Percentiles rank a stretch among this genome's conserved stretches.
Conservation (phyloP, 2,113 vertebrate genomes). For the Poecile atricapillus region DNA sequence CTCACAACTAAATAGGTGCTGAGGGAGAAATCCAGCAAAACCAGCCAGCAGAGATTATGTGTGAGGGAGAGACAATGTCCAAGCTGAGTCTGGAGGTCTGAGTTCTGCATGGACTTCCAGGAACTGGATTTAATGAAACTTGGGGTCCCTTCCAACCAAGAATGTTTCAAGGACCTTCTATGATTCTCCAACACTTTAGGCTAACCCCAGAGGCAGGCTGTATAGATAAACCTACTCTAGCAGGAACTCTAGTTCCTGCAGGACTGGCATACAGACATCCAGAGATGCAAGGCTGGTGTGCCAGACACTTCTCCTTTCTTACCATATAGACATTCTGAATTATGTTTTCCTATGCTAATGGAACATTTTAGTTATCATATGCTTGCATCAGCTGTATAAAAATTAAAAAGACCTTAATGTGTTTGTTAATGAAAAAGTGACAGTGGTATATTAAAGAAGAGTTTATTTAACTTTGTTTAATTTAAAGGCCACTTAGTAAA, state of each 20-base stretch:
- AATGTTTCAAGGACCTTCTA: background rate
- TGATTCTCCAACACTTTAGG: background rate
- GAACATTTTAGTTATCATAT: background rate
- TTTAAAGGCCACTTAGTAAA: constrained; percentile 54
- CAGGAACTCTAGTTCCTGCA: background rate
- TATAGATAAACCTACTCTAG: fast-evolving
- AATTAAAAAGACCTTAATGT: constrained; percentile 48
- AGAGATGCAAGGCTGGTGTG: too few relatives aligned
- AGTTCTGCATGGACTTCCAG: background rate
- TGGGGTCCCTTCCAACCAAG: background rate
- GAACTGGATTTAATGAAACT: background rate
- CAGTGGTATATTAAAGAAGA: constrained; percentile 35
- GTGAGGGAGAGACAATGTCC: background rate
- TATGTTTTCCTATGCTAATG: background rate
- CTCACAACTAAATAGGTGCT: background rate
- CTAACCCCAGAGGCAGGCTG: fast-evolving
- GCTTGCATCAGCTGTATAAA: constrained; percentile 44
- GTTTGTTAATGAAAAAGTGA: constrained; percentile 63
- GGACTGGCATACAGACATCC: background rate
- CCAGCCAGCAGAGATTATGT: background rate
- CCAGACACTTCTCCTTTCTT: background rate
- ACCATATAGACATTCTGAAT: background rate
- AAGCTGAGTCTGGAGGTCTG: background rate
- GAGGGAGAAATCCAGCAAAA: background rate
- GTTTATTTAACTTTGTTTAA: constrained; percentile 65